Conservation (phyloP, 2,888 invertebrate species). For the Cosmorhoe ocellata region DNA sequence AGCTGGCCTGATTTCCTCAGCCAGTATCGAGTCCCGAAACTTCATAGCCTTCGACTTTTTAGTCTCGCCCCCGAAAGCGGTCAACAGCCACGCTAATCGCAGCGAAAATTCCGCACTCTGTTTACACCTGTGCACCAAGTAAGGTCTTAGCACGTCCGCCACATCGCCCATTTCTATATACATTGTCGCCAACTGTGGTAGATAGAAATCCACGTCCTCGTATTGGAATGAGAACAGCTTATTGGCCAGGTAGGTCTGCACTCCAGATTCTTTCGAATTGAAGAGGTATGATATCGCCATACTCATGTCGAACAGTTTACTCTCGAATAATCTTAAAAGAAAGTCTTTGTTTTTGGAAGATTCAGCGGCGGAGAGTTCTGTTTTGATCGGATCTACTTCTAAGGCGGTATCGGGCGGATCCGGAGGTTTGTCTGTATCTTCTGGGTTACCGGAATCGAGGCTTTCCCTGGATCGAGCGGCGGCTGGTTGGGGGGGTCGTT, state of each 20-base stretch:
- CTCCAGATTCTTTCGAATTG: constrained; percentile 98
- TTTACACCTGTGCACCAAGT: constrained; percentile 86
- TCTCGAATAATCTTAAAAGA: constrained; percentile 95
- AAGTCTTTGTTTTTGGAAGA: constrained; percentile 84
- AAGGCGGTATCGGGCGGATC: constrained; percentile 65
- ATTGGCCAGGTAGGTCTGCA: constrained; percentile 98
- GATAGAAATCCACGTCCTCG: constrained; percentile 97
- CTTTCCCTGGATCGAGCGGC: constrained; percentile 87
- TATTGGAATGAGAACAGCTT: constrained; percentile 97
- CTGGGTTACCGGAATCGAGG: constrained; percentile 86
- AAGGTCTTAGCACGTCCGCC: constrained; percentile 87
- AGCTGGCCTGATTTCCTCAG: constrained; percentile 75
- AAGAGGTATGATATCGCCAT: constrained; percentile 99
- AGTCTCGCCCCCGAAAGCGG: constrained; percentile 92
- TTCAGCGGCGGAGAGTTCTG: constrained; percentile 60
- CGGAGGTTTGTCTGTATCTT: constrained; percentile 80
- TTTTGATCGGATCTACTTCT: constrained; percentile 48
- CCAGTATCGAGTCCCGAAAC: constrained; percentile 70
- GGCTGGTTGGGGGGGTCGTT: constrained; percentile 74
- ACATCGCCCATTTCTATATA: constrained; percentile 99
- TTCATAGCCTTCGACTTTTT: constrained; percentile 69
- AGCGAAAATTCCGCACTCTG: constrained; percentile 97
- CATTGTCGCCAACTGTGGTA: constrained; percentile 99
- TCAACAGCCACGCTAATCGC: constrained; percentile 97
- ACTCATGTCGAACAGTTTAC: constrained; percentile 97